phyloP scores from a whole-genome alignment of 2,888 invertebrate genomes.

The Nomada fabriciana region DNA sequence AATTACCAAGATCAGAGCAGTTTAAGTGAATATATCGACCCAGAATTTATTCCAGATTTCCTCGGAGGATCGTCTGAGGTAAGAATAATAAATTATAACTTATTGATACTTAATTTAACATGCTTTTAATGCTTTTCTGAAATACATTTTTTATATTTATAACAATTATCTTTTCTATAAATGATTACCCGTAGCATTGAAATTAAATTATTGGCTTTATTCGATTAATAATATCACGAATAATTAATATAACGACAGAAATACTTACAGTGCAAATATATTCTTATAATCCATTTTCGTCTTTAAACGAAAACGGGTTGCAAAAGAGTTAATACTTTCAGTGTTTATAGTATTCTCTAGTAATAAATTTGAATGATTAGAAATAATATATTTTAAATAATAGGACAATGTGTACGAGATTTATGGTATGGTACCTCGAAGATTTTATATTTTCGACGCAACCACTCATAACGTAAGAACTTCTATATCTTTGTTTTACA shows the following conservation, averaged over 20 bases:
- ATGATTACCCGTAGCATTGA: background rate
- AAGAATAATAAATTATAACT: slow-evolving; percentile 72
- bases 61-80: slow-evolving; percentile 96
- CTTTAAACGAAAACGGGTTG: background rate
- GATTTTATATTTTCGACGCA: slow-evolving; percentile 83
- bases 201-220: background rate
- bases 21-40: slow-evolving; percentile 93
- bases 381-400: slow-evolving; percentile 73
- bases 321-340: background rate
- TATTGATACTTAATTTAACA: background rate
- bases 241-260: no score
- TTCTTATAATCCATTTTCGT: background rate
- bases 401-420: slow-evolving; percentile 81
- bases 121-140: background rate
- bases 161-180: background rate
- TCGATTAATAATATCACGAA: background rate
- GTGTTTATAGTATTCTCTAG: slow-evolving; percentile 1
- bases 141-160: background rate
- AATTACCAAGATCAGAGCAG: slow-evolving; percentile 92
- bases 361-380: slow-evolving; percentile 28
- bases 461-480: slow-evolving; percentile 79
- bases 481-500: slow-evolving; percentile 55
- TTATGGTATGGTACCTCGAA: slow-evolving; percentile 81
- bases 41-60: slow-evolving; percentile 95
- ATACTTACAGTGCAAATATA: no score